A percentile compares a stretch with the other conserved stretches of the same genome.
Conservation (phyloP, 2,888 invertebrate species). For the Spodoptera littoralis region DNA sequence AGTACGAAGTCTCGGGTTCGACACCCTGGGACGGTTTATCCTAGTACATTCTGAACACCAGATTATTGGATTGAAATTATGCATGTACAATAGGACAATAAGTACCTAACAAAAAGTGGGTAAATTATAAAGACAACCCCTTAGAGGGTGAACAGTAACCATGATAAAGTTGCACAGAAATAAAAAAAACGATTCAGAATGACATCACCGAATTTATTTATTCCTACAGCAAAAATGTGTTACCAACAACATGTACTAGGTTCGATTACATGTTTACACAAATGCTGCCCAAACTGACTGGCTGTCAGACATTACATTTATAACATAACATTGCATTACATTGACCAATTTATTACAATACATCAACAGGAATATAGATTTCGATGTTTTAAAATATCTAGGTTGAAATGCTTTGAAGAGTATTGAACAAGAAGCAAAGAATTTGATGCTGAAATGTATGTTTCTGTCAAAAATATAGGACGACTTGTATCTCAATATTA, state of each 20-base stretch:
- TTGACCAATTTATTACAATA: constrained; percentile 21
- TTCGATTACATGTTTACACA: constrained; percentile 38
- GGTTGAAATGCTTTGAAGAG: constrained; percentile 13
- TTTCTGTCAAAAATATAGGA: too few species aligned
- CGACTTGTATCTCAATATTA: too few species aligned
- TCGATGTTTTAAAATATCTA: constrained; percentile 17
- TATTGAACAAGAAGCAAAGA: too few species aligned
- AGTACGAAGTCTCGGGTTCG: too few species aligned
- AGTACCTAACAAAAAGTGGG: too few species aligned
- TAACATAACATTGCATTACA: constrained; percentile 29
- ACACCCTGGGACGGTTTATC: too few species aligned
- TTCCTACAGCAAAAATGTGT: constrained; percentile 8
- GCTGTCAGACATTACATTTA: constrained; percentile 20
- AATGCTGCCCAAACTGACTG: constrained; percentile 29
- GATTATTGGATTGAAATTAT: too few species aligned
- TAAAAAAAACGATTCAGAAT: constrained; percentile 10
- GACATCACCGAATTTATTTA: constrained; percentile 25
- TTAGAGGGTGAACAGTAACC: too few species aligned
- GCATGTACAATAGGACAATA: too few species aligned
- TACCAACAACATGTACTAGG: constrained; percentile 11
- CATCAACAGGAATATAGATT: constrained; percentile 11
- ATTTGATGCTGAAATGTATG: too few species aligned
- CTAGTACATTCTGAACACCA: too few species aligned
- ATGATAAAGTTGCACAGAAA: constrained; percentile 1
- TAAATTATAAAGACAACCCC: too few species aligned